Conservation (phyloP, 2,797 vertebrate species). For the Lateolabrax maculatus region DNA sequence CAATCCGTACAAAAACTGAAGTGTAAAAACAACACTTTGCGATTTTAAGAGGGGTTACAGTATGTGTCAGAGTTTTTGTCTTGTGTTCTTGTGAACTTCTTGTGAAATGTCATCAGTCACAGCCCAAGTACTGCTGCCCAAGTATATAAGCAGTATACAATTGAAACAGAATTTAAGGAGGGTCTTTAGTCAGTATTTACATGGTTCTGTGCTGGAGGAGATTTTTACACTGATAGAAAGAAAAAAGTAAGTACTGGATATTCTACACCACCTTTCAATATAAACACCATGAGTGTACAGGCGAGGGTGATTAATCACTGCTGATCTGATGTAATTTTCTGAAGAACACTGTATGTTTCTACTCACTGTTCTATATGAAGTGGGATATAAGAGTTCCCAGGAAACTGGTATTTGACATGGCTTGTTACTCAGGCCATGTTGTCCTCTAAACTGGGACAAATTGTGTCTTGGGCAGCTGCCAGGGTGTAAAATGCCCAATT, state of each 20-base stretch:
- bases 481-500: constrained; percentile 89
- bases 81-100: not conserved
- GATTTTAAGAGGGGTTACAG: not conserved
- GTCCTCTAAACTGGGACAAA: constrained; percentile 79
- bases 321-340: constrained; percentile 60
- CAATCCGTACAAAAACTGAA: not conserved
- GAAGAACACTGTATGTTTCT: constrained; percentile 62
- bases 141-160: too few relatives aligned
- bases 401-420: constrained; percentile 76
- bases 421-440: constrained; percentile 73
- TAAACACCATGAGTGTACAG: constrained; percentile 36
- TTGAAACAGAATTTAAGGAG: not conserved
- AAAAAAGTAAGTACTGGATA: not conserved
- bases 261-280: constrained; percentile 27
- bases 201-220: not conserved
- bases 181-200: not conserved
- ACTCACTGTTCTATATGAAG: constrained; percentile 51
- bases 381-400: constrained; percentile 74
- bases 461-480: constrained; percentile 86
- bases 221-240: not conserved
- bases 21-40: not conserved
- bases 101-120: not conserved
- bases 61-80: not conserved
- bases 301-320: constrained; percentile 49
- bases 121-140: not conserved